Evolutionary conservation across 2,888 invertebrate genomes (phyloP).

Genomic region (Sipunculus nudus): DNA sequence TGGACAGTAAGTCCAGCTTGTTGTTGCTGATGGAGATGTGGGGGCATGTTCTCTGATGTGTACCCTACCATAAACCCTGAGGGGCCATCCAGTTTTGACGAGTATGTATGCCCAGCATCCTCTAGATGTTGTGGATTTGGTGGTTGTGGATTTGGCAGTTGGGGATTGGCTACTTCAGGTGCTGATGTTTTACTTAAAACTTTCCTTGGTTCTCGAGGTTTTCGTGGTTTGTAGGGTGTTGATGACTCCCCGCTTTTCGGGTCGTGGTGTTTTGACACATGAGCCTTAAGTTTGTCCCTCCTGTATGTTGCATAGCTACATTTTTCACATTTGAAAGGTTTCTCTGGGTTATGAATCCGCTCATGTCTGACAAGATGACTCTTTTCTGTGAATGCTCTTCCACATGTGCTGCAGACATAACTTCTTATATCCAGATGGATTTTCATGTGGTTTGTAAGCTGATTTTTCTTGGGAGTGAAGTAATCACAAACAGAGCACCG

Average conservation of each 20-base stretch:
- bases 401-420: constrained; percentile 72
- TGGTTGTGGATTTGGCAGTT: too few species aligned
- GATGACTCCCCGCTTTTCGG: constrained; percentile 57
- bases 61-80: too few species aligned
- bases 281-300: constrained; percentile 75
- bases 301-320: constrained; percentile 76
- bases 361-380: constrained; percentile 76
- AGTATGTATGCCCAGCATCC: too few species aligned
- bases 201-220: constrained; percentile 3
- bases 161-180: too few species aligned
- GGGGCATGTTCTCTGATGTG: too few species aligned
- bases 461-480: constrained; percentile 74
- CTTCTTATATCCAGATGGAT: constrained; percentile 70
- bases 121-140: too few species aligned
- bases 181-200: too few species aligned
- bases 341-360: constrained; percentile 74
- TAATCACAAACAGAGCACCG: constrained; percentile 74
- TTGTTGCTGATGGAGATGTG: too few species aligned
- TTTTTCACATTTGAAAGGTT: constrained; percentile 74
- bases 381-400: constrained; percentile 75
- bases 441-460: constrained; percentile 74
- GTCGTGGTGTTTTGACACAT: constrained; percentile 68
- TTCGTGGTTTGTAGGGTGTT: constrained; percentile 17
- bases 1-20: too few species aligned
- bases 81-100: too few species aligned